phyloP scores from a whole-genome alignment of 2,113 vertebrate species.

The Odobenus rosmarus region DNA sequence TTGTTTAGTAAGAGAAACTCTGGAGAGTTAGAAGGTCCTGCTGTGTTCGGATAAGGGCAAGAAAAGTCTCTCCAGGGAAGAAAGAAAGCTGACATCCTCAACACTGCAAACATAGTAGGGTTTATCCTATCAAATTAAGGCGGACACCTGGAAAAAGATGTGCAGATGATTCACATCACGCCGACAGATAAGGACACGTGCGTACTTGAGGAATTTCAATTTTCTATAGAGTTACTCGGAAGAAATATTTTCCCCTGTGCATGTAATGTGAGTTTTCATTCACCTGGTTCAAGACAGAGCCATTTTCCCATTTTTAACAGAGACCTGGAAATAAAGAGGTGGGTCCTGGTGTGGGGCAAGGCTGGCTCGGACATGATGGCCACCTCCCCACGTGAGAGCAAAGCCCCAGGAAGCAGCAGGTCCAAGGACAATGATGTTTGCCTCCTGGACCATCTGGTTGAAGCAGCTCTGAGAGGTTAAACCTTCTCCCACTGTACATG shows the following conservation, averaged over 20 bases:
- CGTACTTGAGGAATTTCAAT: neutral
- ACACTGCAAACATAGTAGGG: rapidly evolving
- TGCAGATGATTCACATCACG: too few species aligned
- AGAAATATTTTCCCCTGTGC: neutral
- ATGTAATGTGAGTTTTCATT: neutral
- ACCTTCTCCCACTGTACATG: neutral
- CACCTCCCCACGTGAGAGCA: neutral
- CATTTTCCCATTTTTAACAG: neutral
- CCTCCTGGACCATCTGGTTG: rapidly evolving
- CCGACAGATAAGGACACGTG: rapidly evolving
- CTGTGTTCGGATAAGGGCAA: neutral
- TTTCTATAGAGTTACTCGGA: neutral
- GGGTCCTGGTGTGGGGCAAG: neutral
- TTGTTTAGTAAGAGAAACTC: neutral
- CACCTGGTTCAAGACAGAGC: neutral
- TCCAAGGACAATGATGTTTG: neutral
- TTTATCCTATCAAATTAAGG: neutral
- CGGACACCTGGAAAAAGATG: too few species aligned
- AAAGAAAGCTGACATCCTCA: neutral
- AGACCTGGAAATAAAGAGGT: neutral
- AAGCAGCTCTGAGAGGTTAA: neutral
- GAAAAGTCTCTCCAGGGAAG: neutral
- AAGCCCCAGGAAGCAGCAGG: rapidly evolving
- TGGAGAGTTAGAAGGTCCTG: too few species aligned
- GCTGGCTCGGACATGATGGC: rapidly evolving